Percentiles rank a stretch among this genome's conserved stretches.
These are phyloP conservation scores for Drosophila barbarae DNA, from an alignment of 2,888 invertebrate species.

Conservation along the genomic window DNA sequence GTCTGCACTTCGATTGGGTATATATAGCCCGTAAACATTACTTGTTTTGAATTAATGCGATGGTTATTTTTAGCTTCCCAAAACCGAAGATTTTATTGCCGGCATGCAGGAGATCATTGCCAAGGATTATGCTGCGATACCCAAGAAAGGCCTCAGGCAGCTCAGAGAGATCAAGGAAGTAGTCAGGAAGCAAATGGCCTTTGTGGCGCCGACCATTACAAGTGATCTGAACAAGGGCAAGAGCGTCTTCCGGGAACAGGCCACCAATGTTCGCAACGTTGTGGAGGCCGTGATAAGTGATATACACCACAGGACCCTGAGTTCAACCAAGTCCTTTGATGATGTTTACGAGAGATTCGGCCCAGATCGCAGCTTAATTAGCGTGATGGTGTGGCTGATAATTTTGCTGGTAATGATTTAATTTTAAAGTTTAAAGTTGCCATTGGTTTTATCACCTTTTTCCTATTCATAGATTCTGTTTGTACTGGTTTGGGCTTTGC, in stretches of 20 bases:
- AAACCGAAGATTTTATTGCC: constrained; percentile 30
- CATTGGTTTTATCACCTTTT: background rate
- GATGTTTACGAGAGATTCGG: constrained; percentile 55
- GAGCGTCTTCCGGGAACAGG: constrained; percentile 39
- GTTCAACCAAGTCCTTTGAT: constrained; percentile 48
- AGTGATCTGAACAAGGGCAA: constrained; percentile 49
- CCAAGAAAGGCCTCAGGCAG: constrained; percentile 37
- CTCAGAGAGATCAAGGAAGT: constrained; percentile 33
- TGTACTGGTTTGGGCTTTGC: constrained; percentile 45
- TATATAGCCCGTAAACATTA: background rate
- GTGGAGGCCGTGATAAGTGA: constrained; percentile 53
- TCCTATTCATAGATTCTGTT: constrained; percentile 43
- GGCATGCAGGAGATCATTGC: constrained; percentile 38
- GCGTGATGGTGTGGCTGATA: constrained; percentile 43
- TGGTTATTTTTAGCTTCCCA: constrained; percentile 42
- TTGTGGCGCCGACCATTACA: constrained; percentile 44
- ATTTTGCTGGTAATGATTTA: constrained; percentile 50
- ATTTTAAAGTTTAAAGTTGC: background rate
- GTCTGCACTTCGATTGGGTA: constrained; percentile 44
- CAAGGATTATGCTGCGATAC: background rate
- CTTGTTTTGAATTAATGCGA: background rate
- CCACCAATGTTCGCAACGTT: constrained; percentile 46
- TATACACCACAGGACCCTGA: constrained; percentile 46
- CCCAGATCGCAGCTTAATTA: constrained; percentile 53
- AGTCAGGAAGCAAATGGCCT: constrained; percentile 39